phyloP scores from a whole-genome alignment of 2,797 vertebrate genomes.

The Danionella dracula region DNA sequence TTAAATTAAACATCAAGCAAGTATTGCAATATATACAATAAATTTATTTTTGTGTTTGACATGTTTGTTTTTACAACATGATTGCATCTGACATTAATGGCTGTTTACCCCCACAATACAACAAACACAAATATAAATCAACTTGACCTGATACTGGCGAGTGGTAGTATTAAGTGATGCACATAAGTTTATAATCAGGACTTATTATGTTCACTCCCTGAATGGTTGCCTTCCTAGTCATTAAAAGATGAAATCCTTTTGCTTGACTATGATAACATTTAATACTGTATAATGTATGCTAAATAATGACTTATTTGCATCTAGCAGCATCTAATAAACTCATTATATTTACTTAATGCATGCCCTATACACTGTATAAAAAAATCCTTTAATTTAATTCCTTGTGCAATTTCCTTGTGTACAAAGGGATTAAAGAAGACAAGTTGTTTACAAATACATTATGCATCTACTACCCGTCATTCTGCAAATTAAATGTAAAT shows the following conservation, averaged over 20 bases:
- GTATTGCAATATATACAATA: conserved; percentile 3
- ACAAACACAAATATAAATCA: conserved; percentile 17
- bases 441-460: no score
- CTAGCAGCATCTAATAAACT: no score
- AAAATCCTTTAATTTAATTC: no score
- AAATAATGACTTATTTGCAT: no score
- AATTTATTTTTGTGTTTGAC: conserved; percentile 24
- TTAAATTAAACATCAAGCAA: background rate
- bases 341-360: no score
- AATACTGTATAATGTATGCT: no score
- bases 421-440: no score
- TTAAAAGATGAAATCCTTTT: no score
- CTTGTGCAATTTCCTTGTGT: no score
- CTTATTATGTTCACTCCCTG: conserved; percentile 19
- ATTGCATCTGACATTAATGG: background rate
- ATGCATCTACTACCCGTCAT: no score
- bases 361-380: no score
- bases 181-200: background rate
- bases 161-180: conserved; percentile 1
- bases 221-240: conserved; percentile 18
- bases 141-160: background rate
- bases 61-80: conserved; percentile 27
- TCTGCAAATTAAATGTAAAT: no score
- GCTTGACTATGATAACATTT: background rate
- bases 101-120: background rate